These are phyloP conservation scores for Epinotia bilunana DNA, from an alignment of 2,888 invertebrate species.

Conservation along the genomic window DNA sequence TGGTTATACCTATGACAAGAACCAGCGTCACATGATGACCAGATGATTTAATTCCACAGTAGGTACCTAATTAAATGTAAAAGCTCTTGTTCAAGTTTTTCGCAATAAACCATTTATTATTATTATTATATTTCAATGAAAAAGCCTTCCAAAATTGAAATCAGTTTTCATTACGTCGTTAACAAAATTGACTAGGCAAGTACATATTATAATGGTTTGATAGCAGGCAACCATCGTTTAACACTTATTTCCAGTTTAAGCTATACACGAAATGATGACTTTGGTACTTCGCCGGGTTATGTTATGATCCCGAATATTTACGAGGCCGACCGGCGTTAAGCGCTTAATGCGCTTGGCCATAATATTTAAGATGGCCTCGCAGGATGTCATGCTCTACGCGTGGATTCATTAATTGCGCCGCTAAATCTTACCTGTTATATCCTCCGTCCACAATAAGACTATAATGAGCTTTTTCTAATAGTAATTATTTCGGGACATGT, in stretches of 20 bases:
- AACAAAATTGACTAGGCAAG: too few species aligned
- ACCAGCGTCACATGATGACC: too few species aligned
- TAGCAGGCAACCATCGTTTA: background rate
- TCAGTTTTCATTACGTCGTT: too few species aligned
- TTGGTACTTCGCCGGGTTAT: background rate
- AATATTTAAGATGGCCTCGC: constrained; percentile 6
- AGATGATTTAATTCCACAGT: too few species aligned
- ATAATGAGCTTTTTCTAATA: too few species aligned
- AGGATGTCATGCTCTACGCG: constrained; percentile 5
- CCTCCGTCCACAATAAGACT: background rate
- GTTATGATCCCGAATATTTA: constrained; percentile 6
- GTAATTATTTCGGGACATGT: background rate
- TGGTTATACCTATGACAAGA: too few species aligned
- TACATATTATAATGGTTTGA: background rate
- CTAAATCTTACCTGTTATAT: constrained; percentile 12
- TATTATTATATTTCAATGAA: too few species aligned
- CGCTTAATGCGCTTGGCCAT: background rate
- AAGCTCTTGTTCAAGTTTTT: too few species aligned
- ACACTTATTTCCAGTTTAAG: background rate
- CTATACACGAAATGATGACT: background rate
- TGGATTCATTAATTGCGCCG: constrained; percentile 12
- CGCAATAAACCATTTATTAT: too few species aligned
- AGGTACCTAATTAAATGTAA: too few species aligned
- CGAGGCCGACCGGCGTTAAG: constrained; percentile 9
- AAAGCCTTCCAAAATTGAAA: too few species aligned